Base-by-base conservation (phyloP, 2,888 invertebrate genomes). In the Andrena haemorrhoa region DNA sequence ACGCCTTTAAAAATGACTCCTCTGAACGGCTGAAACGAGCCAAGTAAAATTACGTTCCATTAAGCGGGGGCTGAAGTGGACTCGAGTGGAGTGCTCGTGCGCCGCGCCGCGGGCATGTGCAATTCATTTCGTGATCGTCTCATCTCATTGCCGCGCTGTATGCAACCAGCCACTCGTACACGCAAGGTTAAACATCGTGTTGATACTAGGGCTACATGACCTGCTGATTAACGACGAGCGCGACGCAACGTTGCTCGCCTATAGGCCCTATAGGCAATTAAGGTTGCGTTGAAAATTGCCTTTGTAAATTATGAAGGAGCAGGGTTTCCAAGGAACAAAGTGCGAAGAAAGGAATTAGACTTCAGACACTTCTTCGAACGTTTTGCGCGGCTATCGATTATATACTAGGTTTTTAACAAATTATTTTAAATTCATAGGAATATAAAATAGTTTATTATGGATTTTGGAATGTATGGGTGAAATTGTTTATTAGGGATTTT, bases 121-220 rank as follows among this genome's bases (percentile, higher is more conserved):
- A 82, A 76, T 82, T 76, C 69, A 82, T 76, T 82, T 60, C 61
- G 47, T 47, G 69, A 72, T 75, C 75, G 66, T 75, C n/a, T 65
- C 41, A 23, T 60, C 56, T 26, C 10, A 23, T 35, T 10, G 35
- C n/a, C 31, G 16, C 20, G 10, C 58, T 20, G 6, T 35, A 23
- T 12, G 20, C 23, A 26, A 41, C 20, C 35, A 26, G 8, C 20
- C 16, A 20, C 7, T 20, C 29, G 31, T 51, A 7, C n/a, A 12
- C 7, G 20, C 8, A 2, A 35, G 5, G 16, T 53, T 33, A 23
- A 12, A 16, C 23, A 68, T 41, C 10, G 1, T n/a, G 16, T 26
- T 64, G 23, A n/a, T 23, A 8, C 51, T 51, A 12, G 51, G 23
- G 8, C 6, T 8, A 8, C 51, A 53, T 23, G 51, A 68, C 33